Evolutionary conservation across 2,888 invertebrate genomes (phyloP), one percentile per base, ranked within the genome.

Genomic region (Tachina fera): DNA sequence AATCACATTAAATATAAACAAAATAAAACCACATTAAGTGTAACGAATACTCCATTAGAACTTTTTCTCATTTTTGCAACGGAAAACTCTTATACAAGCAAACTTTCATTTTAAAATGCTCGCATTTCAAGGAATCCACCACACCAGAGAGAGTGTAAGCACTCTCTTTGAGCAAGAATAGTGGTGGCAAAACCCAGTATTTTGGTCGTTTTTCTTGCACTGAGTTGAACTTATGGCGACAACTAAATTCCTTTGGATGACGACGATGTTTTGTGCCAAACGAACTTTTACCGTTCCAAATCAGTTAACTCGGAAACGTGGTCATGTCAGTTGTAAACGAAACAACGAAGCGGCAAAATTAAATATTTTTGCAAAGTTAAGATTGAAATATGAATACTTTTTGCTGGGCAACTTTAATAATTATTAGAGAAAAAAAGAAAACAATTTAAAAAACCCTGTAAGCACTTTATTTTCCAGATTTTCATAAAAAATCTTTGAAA

Each of bases 291-390:
- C 88, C 88, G 89, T 89, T 89, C 89, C 88, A 89, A 91, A 89
- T 92, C 92, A 92, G 92, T 92, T 91, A 90, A 91, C 91, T 92
- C 92, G 92, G 92, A 91, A 91, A 90, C 92, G 92, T 91, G 91
- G 91, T 89, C 89, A 90, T 89, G 92, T 91, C 89, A 91, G 90
- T 90, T 89, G 89, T 89, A 88, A 88, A 88, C 89, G 88, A 86
- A 86, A 82, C 60, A 83, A 76, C 87, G 88, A 88, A 88, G 90
- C 90, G 89, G 89, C 87, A 87, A 80, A 84, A 82, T 87, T 84
- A 72, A 72, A 61, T 13, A 9, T 68, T 83, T 31, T 87, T 88
- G 87, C 88, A 89, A 83, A 83, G 3, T 43, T 58, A n/a, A 61
- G 51, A 51, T 41, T 31, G 2, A 22, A 3, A 63, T n/a, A 43